phyloP scores from a whole-genome alignment of 2,888 invertebrate species.

The Caenorhabditis plicata region DNA sequence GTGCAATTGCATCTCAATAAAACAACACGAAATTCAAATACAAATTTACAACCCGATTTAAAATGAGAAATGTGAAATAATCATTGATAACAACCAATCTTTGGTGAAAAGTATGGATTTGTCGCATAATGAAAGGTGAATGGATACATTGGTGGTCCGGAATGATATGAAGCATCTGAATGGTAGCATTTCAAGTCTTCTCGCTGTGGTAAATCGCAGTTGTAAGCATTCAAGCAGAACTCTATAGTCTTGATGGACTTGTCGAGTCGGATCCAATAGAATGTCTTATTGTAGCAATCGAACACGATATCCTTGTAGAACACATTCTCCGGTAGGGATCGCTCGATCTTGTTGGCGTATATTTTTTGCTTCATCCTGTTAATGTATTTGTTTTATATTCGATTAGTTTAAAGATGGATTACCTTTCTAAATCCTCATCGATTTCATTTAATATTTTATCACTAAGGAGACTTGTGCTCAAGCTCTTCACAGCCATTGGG shows the following conservation, averaged over 20 bases:
- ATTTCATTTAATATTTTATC: slow-evolving; percentile 2
- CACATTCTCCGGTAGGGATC: slow-evolving; percentile 6
- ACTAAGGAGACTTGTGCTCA: slow-evolving; percentile 7
- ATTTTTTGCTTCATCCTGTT: slow-evolving; percentile 6
- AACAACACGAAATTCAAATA: too few relatives aligned
- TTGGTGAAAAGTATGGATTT: slow-evolving; percentile 5
- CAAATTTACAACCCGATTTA: too few relatives aligned
- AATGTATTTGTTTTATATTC: background rate
- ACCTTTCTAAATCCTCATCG: background rate
- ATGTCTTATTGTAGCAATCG: slow-evolving; percentile 19
- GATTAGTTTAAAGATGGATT: background rate
- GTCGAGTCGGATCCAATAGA: slow-evolving; percentile 4
- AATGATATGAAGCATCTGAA: slow-evolving; percentile 28
- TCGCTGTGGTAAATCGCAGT: slow-evolving; percentile 18
- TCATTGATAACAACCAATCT: slow-evolving; percentile 31
- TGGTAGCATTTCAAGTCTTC: slow-evolving; percentile 13
- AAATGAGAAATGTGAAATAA: too few relatives aligned
- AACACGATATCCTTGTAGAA: slow-evolving; percentile 24
- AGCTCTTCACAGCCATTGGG: too few relatives aligned
- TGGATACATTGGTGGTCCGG: slow-evolving; percentile 25
- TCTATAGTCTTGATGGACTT: slow-evolving; percentile 23
- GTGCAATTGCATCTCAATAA: too few relatives aligned
- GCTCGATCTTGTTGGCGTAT: slow-evolving; percentile 19
- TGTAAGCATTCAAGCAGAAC: slow-evolving; percentile 18
- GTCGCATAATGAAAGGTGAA: slow-evolving; percentile 23